phyloP scores from a whole-genome alignment of 1,140 invertebrate genomes.

The Trichonephila clavipes region DNA sequence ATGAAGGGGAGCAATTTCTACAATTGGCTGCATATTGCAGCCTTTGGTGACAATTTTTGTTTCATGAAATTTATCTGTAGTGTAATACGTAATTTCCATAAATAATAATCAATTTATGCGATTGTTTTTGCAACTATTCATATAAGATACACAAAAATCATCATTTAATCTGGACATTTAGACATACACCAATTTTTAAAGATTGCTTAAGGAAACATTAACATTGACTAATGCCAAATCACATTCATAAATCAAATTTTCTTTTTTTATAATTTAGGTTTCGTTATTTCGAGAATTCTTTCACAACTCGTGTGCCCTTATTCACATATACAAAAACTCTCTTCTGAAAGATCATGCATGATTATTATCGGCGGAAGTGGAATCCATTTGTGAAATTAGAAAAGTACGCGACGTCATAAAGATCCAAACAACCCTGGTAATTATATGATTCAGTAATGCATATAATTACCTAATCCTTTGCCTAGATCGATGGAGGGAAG shows the following conservation, averaged over 20 bases:
- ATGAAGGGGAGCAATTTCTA: too few species aligned
- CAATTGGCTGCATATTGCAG: too few species aligned
- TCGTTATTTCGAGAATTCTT: neutral
- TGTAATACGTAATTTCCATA: too few species aligned
- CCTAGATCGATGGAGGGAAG: neutral
- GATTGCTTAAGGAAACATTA: neutral
- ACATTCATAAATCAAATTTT: slow-evolving; percentile 5
- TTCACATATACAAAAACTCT: neutral
- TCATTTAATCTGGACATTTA: too few species aligned
- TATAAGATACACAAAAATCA: too few species aligned
- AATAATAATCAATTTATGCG: too few species aligned
- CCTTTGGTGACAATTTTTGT: too few species aligned
- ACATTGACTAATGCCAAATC: neutral
- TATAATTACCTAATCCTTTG: slow-evolving; percentile 48
- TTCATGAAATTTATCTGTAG: too few species aligned
- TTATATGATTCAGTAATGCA: slow-evolving; percentile 65
- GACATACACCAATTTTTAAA: too few species aligned
- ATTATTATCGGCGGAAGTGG: slow-evolving; percentile 29
- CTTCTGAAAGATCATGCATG: slow-evolving; percentile 11
- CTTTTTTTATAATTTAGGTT: slow-evolving; percentile 3
- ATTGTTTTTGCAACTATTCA: too few species aligned
- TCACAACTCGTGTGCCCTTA: neutral
- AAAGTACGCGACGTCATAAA: slow-evolving; percentile 40
- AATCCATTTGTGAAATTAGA: slow-evolving; percentile 60
- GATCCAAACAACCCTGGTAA: slow-evolving; percentile 39